These are phyloP conservation scores for Drosophila watanabei DNA, from an alignment of 1,140 invertebrate species.

Conservation along the genomic window DNA sequence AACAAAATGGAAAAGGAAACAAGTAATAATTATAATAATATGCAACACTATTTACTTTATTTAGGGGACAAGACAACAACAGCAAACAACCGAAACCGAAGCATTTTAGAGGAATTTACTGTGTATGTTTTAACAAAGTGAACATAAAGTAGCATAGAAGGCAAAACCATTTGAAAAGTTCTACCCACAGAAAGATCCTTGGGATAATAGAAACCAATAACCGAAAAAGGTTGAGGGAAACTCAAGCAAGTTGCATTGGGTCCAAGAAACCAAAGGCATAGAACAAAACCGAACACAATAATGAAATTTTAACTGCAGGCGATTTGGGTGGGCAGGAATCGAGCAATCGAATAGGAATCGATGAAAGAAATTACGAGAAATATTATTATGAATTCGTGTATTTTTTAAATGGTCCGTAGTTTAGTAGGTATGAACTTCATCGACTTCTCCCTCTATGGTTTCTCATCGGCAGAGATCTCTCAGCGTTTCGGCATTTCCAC, in stretches of 20 bases:
- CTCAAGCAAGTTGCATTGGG: constrained; percentile 77
- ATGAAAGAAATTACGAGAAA: constrained; percentile 22
- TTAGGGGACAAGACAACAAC: constrained; percentile 75
- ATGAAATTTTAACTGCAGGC: constrained; percentile 50
- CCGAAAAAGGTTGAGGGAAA: constrained; percentile 24
- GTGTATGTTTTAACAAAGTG: constrained; percentile 70
- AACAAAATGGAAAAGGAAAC: constrained; percentile 32
- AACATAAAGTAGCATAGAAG: constrained; percentile 55
- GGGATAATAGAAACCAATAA: constrained; percentile 19
- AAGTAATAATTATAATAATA: constrained; percentile 59
- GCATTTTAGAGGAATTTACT: constrained; percentile 83
- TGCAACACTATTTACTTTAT: constrained; percentile 82
- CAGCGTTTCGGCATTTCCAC: constrained; percentile 10
- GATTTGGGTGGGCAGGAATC: constrained; percentile 45
- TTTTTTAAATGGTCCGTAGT: constrained; percentile 80
- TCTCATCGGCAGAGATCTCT: constrained; percentile 33
- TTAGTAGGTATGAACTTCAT: constrained; percentile 66
- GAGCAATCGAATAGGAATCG: constrained; percentile 1
- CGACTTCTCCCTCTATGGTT: constrained; percentile 28
- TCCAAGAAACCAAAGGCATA: constrained; percentile 49
- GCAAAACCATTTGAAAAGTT: constrained; percentile 54
- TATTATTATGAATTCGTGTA: constrained; percentile 54
- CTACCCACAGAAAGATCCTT: constrained; percentile 22
- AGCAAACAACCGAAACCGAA: constrained; percentile 67
- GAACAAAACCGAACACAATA: constrained; percentile 41